These are phyloP conservation scores for Ophion ellenae DNA, from an alignment of 2,888 invertebrate species.

Conservation along the genomic window DNA sequence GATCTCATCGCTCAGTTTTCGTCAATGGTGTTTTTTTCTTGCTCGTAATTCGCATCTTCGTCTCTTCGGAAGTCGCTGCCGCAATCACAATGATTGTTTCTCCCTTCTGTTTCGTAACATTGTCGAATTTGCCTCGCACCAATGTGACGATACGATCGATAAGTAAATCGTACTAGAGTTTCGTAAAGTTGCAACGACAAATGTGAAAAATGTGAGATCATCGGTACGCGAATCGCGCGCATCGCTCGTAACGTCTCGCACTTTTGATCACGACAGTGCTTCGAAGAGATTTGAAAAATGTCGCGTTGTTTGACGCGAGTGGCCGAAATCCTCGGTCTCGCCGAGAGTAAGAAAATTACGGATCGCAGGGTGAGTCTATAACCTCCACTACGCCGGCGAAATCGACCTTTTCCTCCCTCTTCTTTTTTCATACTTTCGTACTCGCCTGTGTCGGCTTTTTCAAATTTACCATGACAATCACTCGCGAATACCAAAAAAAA, in stretches of 20 bases:
- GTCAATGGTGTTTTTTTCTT: background rate
- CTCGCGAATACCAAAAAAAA: background rate
- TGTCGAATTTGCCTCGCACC: background rate
- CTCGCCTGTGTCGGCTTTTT: background rate
- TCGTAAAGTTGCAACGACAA: background rate
- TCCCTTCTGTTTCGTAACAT: background rate
- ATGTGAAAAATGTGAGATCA: conserved; percentile 4
- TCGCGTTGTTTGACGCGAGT: conserved; percentile 63
- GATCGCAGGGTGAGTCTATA: conserved; percentile 71
- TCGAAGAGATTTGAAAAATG: conserved; percentile 59
- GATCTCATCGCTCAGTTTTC: background rate
- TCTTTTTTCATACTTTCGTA: background rate
- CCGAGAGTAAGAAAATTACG: conserved; percentile 69
- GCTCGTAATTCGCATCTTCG: background rate
- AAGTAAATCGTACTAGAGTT: background rate
- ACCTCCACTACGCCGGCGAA: conserved; percentile 12
- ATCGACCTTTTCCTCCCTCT: background rate
- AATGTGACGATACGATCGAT: background rate
- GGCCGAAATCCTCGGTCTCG: conserved; percentile 64
- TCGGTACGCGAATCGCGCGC: background rate
- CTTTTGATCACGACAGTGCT: conserved; percentile 6
- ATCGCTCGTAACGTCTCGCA: conserved; percentile 1
- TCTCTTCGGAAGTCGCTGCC: background rate
- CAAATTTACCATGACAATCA: background rate
- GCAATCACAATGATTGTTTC: background rate